Base-by-base conservation (phyloP, 2,888 invertebrate species). In the Aleiodes testaceus region DNA sequence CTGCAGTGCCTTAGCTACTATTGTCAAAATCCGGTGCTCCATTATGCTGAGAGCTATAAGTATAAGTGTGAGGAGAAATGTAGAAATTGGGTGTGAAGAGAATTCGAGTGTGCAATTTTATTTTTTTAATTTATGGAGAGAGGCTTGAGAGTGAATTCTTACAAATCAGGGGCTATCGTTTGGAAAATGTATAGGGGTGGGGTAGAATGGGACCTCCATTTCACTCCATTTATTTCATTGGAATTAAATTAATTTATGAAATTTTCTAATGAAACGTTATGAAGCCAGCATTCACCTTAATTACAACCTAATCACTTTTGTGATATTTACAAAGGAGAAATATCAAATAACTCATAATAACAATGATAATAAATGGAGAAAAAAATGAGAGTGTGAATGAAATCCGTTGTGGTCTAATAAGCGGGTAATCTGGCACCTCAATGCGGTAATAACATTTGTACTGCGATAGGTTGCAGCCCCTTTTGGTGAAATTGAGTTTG, bases 391-490 rank as follows among this genome's bases (percentile, higher is more conserved):
- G 71, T 70, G 75, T 53, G 61, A 71, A 73, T 69, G 64, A 72
- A 74, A 78, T 77, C 79, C 80, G 80, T 82, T 84, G 81, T 81
- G 78, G 79, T 76, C 72, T 83, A 83, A 84, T 84, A 83, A 82
- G 82, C 80, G 78, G 82, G 83, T 83, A 83, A 79, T 82, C 78
- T 69, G 71, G 76, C 77, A 75, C 77, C 77, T 74, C 55, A 68
- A 59, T 70, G 61, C 52, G 63, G 63, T 63, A 63, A 63, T 63
- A 63, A 63, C 63, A 45, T 63, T 63, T 63, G 63, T 45, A 52
- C 36, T 66, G 30, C 42, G 61, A 66, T 63, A 20, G 18, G 65
- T 26, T 9, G 14, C 55, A 18, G 45, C 49, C 66, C 66, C 61
- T 20, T 36, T 26, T 52, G 16, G 6, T 18, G 2, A 68, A 68